phyloP scores from a whole-genome alignment of 2,797 vertebrate genomes.

The Alfaro cultratus region DNA sequence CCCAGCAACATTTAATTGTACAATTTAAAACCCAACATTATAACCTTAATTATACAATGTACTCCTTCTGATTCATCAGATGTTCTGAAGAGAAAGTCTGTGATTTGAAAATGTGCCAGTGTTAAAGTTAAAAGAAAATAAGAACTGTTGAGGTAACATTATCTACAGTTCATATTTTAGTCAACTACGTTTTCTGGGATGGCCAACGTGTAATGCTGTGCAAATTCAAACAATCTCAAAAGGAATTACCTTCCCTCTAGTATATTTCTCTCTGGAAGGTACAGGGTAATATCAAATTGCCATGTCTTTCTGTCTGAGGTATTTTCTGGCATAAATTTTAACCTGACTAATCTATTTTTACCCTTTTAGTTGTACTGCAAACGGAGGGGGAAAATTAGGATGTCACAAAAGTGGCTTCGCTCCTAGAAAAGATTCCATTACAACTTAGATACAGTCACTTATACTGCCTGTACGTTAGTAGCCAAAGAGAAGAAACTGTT shows the following conservation, averaged over 20 bases:
- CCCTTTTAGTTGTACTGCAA: not conserved
- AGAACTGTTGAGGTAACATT: not conserved
- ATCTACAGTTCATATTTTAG: not conserved
- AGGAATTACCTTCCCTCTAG: not conserved
- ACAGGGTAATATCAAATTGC: not conserved
- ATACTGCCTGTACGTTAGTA: not conserved
- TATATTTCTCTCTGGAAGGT: not conserved
- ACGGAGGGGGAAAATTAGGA: not conserved
- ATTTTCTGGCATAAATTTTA: not conserved
- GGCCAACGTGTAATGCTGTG: not conserved
- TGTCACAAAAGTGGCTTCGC: not conserved
- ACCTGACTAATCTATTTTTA: not conserved
- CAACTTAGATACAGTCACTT: not conserved
- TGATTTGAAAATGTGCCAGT: not conserved
- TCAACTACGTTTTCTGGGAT: not conserved
- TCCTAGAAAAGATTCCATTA: not conserved
- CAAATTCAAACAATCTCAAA: not conserved
- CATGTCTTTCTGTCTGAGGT: not conserved
- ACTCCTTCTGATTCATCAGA: not conserved
- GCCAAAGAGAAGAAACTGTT: not conserved
- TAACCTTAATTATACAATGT: not conserved
- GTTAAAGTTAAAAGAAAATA: not conserved
- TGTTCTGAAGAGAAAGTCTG: not conserved
- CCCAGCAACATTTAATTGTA: not conserved
- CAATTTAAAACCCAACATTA: not conserved